Base-by-base conservation (phyloP, 2,888 invertebrate genomes). In the Euplexia lucipara region DNA sequence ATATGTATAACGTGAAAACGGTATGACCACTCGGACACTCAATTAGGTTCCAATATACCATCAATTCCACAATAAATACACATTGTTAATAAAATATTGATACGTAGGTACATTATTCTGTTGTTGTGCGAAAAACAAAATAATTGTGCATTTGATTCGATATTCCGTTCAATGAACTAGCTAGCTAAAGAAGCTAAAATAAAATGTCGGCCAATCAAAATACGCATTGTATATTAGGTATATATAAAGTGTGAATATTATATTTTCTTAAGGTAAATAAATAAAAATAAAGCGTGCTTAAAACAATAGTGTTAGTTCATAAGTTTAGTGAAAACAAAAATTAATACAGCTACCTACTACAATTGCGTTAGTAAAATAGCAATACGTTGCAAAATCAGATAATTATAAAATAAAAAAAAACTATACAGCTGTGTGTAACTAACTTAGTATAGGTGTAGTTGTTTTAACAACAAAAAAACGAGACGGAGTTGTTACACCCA, bases 61-160 rank as follows among this genome's bases (percentile, higher is more conserved):
- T 77, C 76, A 74, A 77, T 79, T 75, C 75, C 66, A 75, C 64
- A 74, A 62, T 67, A 69, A 64, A 52, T 64, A 72, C 32, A 58
- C 32, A 56, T 59, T 54, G 51, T 48, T 54, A 49, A 53, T 54
- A 63, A 52, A 20, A 62, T 63, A 65, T 49, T 67, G 18, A 60
- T 53, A 75, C 45, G n/a, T n/a, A n/a, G n/a, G 47, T 64, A 69
- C 54, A 63, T 63, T 64, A 78, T 58, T 63, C 73, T 57, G 57
- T 66, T 70, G 72, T 87, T 86, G 87, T 89, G 88, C 87, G 86
- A 83, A 56, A 76, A 81, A 67, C 73, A 71, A 79, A 80, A 79
- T 73, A 76, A 83, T 86, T 88, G 88, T 89, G 88, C 88, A 85
- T 83, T 86, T 78, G 83, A 85, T 86, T 85, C 80, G 70, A 85